phyloP scores from a whole-genome alignment of 2,888 invertebrate species.

The Junonia oenone region DNA sequence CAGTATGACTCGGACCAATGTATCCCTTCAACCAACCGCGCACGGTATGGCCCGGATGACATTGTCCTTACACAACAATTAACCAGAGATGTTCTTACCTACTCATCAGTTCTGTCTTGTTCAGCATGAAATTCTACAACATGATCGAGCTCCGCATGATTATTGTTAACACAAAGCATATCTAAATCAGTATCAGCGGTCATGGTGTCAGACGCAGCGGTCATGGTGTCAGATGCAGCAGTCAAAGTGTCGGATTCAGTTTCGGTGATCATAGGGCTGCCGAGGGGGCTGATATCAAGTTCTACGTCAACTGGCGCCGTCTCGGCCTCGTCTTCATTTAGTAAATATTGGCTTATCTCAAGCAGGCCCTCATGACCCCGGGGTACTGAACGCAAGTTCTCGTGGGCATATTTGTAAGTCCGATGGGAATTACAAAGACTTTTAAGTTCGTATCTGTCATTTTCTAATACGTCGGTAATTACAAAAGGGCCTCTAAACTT shows the following conservation, averaged over 20 bases:
- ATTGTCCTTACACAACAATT: too few relatives aligned
- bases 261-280: too few relatives aligned
- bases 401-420: conserved; percentile 27
- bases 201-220: too few relatives aligned
- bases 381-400: conserved; percentile 28
- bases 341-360: background rate
- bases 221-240: background rate
- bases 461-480: conserved; percentile 14
- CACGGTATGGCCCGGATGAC: too few relatives aligned
- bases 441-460: conserved; percentile 25
- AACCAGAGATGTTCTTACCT: too few relatives aligned
- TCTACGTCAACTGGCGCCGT: background rate
- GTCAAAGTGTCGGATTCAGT: background rate
- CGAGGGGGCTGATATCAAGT: background rate
- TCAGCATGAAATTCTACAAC: too few relatives aligned
- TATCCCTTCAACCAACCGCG: too few relatives aligned
- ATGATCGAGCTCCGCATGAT: too few relatives aligned
- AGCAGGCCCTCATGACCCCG: background rate
- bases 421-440: conserved; percentile 19
- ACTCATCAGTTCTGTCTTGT: too few relatives aligned
- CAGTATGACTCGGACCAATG: too few relatives aligned
- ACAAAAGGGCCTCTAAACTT: conserved; percentile 26
- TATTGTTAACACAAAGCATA: too few relatives aligned
- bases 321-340: background rate
- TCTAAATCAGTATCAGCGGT: too few relatives aligned